These are phyloP conservation scores for Xestoiulus laeticollis DNA, from an alignment of 2,888 invertebrate genomes.

Conservation along the genomic window DNA sequence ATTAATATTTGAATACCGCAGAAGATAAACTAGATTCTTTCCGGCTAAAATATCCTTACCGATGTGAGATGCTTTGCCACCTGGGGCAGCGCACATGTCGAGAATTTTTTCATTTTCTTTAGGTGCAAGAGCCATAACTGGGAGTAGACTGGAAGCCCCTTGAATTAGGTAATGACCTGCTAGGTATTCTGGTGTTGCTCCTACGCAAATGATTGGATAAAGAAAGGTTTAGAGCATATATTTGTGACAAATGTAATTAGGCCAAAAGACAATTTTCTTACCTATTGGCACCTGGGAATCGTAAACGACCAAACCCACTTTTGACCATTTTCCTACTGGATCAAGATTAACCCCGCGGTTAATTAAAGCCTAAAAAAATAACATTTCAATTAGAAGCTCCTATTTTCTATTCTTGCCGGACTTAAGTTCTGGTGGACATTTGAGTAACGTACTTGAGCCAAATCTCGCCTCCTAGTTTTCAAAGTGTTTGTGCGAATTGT, in stretches of 20 bases:
- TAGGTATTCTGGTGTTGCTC: constrained; percentile 97
- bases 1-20: background rate
- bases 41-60: constrained; percentile 62
- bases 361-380: constrained; percentile 76
- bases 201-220: constrained; percentile 59
- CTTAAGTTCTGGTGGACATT: background rate
- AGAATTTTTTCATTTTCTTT: constrained; percentile 93
- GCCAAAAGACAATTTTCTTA: constrained; percentile 58
- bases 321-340: constrained; percentile 98
- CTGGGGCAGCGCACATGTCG: constrained; percentile 98
- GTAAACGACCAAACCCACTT: constrained; percentile 95
- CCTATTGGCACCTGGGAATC: constrained; percentile 96
- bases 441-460: constrained; percentile 76
- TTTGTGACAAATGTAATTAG: background rate
- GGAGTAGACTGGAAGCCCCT: constrained; percentile 95
- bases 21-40: background rate
- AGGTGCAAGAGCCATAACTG: constrained; percentile 97
- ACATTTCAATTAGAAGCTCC: background rate
- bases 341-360: constrained; percentile 97
- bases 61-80: constrained; percentile 98
- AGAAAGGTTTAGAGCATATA: background rate
- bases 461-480: constrained; percentile 84
- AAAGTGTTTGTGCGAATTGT: constrained; percentile 96
- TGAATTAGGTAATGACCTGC: constrained; percentile 97
- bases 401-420: constrained; percentile 52